Conservation (phyloP, 2,797 vertebrate species). For the Necrosyrtes monachus region DNA sequence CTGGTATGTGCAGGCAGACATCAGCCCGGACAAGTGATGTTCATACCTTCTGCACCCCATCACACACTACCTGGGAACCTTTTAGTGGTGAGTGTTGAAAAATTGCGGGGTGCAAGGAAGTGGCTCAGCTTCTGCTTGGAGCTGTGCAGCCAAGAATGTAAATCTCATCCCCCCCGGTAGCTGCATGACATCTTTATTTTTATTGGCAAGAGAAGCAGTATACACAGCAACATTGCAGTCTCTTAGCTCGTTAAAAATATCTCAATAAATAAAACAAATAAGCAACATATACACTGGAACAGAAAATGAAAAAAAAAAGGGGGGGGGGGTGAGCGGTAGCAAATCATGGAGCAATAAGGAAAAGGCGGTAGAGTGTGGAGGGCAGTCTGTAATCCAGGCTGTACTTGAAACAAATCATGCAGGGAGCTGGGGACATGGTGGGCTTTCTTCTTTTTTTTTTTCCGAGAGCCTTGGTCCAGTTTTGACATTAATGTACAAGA, state of each 20-base stretch:
- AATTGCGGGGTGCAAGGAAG: not conserved
- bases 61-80: not conserved
- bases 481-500: conserved; percentile 62
- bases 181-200: conserved; percentile 69
- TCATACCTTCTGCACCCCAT: not conserved
- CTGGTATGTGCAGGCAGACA: not conserved
- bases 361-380: not conserved
- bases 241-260: conserved; percentile 76
- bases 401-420: conserved; percentile 34
- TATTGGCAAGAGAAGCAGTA: conserved; percentile 52
- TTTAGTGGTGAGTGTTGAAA: not conserved
- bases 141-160: not conserved
- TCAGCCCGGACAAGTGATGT: rapidly evolving
- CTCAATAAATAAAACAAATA: conserved; percentile 94
- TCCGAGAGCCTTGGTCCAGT: conserved; percentile 71
- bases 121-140: not conserved
- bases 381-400: conserved; percentile 54
- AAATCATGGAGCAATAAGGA: not conserved
- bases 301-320: conserved; percentile 42
- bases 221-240: conserved; percentile 67
- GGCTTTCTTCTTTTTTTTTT: not conserved
- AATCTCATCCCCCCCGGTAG: not conserved
- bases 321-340: conserved; percentile 24
- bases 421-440: not conserved
- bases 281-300: conserved; percentile 86